These are phyloP conservation scores for Clarias platycephalus DNA, from an alignment of 2,797 vertebrate species.

Conservation along the genomic window DNA sequence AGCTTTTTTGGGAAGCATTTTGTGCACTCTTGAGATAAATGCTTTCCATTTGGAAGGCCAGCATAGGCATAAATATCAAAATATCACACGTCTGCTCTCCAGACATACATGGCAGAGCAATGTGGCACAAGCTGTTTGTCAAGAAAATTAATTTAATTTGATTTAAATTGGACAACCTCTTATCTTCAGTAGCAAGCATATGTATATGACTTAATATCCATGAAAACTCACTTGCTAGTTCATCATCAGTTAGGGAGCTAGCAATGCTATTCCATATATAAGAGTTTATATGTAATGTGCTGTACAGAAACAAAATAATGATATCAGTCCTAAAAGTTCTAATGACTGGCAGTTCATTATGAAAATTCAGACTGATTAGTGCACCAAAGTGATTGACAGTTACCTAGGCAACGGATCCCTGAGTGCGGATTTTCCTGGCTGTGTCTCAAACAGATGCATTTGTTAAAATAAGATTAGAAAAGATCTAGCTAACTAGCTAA, in stretches of 20 bases:
- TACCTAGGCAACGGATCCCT: no score
- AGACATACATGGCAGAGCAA: not conserved
- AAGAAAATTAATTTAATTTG: not conserved
- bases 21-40: constrained; percentile 9
- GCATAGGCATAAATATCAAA: not conserved
- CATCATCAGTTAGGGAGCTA: not conserved
- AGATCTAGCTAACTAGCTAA: no score
- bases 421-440: no score
- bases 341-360: no score
- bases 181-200: not conserved
- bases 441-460: no score
- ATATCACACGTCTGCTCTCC: constrained; percentile 5
- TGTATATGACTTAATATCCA: not conserved
- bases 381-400: no score
- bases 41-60: constrained; percentile 4
- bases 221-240: not conserved
- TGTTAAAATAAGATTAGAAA: no score
- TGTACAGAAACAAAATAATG: no score
- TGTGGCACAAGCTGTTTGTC: not conserved
- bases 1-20: constrained; percentile 13
- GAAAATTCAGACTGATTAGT: no score
- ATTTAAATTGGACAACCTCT: not conserved
- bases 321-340: no score
- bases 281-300: not conserved
- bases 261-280: not conserved